Conservation (phyloP, 2,797 vertebrate genomes). For the Enteromius thamalakanensis region DNA sequence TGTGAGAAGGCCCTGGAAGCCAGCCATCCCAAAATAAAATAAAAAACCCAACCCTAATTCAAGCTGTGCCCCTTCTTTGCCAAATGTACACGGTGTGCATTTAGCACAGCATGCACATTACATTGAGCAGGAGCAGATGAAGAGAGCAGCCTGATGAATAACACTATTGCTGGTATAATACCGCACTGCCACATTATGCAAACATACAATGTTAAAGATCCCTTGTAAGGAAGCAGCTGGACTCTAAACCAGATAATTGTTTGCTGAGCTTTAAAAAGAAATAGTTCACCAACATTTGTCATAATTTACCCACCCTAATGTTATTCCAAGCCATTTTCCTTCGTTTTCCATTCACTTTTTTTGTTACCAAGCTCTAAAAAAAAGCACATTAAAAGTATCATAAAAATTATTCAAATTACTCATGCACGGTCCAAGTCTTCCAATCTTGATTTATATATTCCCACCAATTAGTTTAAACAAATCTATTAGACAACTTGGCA, state of each 20-base stretch:
- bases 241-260: background rate
- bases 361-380: background rate
- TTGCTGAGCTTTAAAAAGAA: background rate
- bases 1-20: background rate
- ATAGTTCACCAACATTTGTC: slow-evolving; percentile 9
- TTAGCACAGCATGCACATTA: slow-evolving; percentile 16
- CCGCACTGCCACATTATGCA: slow-evolving; percentile 19
- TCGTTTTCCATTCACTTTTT: background rate
- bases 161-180: slow-evolving; percentile 69
- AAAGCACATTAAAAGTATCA: background rate
- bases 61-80: slow-evolving; percentile 35
- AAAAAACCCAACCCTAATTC: slow-evolving; percentile 11
- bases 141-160: slow-evolving; percentile 22
- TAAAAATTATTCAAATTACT: background rate
- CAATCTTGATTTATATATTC: background rate
- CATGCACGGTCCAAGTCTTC: background rate
- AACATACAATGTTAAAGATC: background rate
- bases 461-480: background rate
- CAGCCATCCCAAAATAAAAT: slow-evolving; percentile 5
- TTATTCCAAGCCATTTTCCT: background rate
- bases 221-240: slow-evolving; percentile 11
- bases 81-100: slow-evolving; percentile 43
- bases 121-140: background rate
- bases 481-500: background rate
- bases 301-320: background rate